Evolutionary conservation across 2,888 invertebrate species (phyloP), one percentile per base, ranked within the genome.

Genomic region (Lasius platythorax): DNA sequence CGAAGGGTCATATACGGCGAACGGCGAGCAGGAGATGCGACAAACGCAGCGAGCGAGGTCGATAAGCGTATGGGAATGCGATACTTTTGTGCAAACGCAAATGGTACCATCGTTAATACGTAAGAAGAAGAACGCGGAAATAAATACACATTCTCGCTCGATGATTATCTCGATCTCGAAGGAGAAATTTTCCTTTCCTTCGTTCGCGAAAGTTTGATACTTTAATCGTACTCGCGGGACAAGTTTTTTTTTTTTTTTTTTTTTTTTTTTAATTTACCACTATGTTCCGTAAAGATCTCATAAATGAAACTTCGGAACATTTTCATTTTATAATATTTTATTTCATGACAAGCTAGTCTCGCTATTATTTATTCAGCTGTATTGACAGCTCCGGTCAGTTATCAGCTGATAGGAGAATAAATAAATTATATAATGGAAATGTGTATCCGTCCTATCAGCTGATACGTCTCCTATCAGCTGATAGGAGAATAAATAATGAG

Each of bases 1-100:
- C 70, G 78, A 87, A 87, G 89, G 89, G 89, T 88, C 90, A 84
- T 56, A 79, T 61, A 46, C 79, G 73, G 72, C 81, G 85, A 73
- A 75, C 85, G 85, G 73, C 75, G 83, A 68, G 50, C 67, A 56
- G 56, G 64, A 87, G 76, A 85, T 68, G 66, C 84, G 66, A 53
- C 53, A n/a, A 53, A 53, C 53, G 0, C 53, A 53, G 12, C 75
- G 67, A 61, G 56, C 82, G 66, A 73, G 85, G 85, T 86, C 85
- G 88, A 89, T 85, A 87, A 85, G 85, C 88, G 63, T 72, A 67
- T 74, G 61, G 37, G 72, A 73, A 86, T 79, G 43, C 56, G 70
- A 78, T 66, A 74, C 63, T 73, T 82, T 56, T 73, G 12, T 37
- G 15, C 53, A 46, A 66, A 67, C n/a, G 64, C 81, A 18, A 72